phyloP scores from a whole-genome alignment of 2,888 invertebrate genomes.

The Cephalotes varians region DNA sequence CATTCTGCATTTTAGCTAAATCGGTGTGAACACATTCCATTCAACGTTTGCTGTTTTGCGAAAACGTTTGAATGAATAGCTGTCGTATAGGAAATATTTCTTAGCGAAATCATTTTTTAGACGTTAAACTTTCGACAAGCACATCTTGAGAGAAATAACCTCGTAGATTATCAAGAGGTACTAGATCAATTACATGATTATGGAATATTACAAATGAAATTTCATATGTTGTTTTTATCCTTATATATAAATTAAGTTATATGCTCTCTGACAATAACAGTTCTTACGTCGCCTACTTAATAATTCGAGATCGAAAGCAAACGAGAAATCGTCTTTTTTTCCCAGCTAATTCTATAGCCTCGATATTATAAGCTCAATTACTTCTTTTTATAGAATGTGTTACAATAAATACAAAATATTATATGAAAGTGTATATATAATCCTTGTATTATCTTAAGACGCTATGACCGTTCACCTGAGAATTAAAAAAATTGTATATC shows the following conservation, averaged over 20 bases:
- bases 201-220: conserved; percentile 35
- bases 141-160: conserved; percentile 20
- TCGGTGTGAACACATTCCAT: conserved; percentile 57
- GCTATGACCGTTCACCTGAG: conserved; percentile 67
- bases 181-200: conserved; percentile 11
- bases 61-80: conserved; percentile 24
- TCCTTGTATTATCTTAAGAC: conserved; percentile 71
- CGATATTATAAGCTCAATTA: conserved; percentile 71
- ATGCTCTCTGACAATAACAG: background rate
- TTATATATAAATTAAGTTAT: conserved; percentile 33
- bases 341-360: conserved; percentile 58
- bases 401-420: conserved; percentile 71
- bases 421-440: conserved; percentile 68
- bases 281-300: conserved; percentile 20
- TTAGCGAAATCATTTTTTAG: conserved; percentile 18
- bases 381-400: conserved; percentile 52
- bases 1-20: conserved; percentile 57
- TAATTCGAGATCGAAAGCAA: conserved; percentile 35
- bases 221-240: background rate
- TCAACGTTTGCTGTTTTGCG: background rate
- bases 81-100: conserved; percentile 8
- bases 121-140: conserved; percentile 11
- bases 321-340: conserved; percentile 36
- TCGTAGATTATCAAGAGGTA: background rate
- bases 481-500: conserved; percentile 69